These are phyloP conservation scores for Platysternon megacephalum DNA, from an alignment of 2,113 vertebrate species.

Conservation along the genomic window DNA sequence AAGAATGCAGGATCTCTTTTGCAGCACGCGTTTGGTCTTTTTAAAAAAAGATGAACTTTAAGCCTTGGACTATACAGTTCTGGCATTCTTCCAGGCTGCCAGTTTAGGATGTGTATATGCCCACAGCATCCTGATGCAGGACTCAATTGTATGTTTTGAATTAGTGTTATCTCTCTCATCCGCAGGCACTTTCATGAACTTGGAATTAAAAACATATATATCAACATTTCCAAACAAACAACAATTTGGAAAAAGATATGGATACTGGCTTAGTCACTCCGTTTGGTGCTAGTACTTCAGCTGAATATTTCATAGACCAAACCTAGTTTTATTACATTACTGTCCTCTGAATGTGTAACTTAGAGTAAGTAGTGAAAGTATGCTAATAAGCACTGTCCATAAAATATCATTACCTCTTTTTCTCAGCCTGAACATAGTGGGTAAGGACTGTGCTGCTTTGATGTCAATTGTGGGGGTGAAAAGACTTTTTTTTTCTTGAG, in stretches of 20 bases:
- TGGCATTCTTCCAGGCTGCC: slow-evolving; percentile 50
- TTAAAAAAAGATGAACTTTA: slow-evolving; percentile 15
- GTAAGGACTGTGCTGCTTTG: slow-evolving; percentile 55
- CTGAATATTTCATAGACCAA: slow-evolving; percentile 68
- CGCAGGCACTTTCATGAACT: slow-evolving; percentile 75
- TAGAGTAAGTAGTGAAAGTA: slow-evolving; percentile 61
- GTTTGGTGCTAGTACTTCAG: slow-evolving; percentile 79
- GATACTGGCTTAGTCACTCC: slow-evolving; percentile 58
- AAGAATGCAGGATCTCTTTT: slow-evolving; percentile 41
- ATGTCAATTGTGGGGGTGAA: slow-evolving; percentile 1
- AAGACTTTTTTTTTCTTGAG: slow-evolving; percentile 26
- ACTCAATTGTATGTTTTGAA: slow-evolving; percentile 59
- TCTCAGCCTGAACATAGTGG: slow-evolving; percentile 40
- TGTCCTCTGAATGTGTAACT: slow-evolving; percentile 73
- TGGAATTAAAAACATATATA: slow-evolving; percentile 58
- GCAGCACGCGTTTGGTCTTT: slow-evolving; percentile 20
- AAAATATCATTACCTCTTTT: slow-evolving; percentile 69
- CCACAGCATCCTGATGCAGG: background rate
- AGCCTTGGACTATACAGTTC: slow-evolving; percentile 1
- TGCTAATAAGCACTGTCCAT: slow-evolving; percentile 64
- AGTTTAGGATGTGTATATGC: slow-evolving; percentile 42
- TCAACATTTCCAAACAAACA: background rate
- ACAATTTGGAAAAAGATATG: slow-evolving; percentile 19
- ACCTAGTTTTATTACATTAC: slow-evolving; percentile 53
- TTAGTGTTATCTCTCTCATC: slow-evolving; percentile 71